Conservation (phyloP, 1,140 invertebrate species). For the Drosophila novamexicana region DNA sequence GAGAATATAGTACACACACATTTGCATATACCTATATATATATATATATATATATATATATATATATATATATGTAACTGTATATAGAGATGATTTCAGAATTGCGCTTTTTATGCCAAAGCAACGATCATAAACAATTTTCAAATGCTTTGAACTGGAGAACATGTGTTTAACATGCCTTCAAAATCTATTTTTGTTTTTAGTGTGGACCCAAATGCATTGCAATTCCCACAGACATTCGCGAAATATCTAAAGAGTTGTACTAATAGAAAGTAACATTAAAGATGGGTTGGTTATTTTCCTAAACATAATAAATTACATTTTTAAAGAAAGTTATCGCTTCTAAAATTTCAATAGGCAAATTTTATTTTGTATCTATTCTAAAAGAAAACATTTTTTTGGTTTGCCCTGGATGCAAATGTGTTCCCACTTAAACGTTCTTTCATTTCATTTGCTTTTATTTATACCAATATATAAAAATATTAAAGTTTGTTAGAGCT, state of each 20-base stretch:
- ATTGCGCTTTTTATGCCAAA: slow-evolving; percentile 1
- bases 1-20: background rate
- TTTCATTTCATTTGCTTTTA: no score
- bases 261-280: background rate
- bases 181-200: slow-evolving; percentile 3
- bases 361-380: no score
- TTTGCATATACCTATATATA: background rate
- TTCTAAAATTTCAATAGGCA: no score
- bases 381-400: no score
- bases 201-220: slow-evolving; percentile 10
- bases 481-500: no score
- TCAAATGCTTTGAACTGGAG: slow-evolving; percentile 8
- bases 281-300: no score
- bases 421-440: no score
- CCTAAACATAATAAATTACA: no score
- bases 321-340: no score
- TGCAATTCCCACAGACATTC: background rate
- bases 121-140: slow-evolving; percentile 16
- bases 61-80: background rate
- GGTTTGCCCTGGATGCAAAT: no score
- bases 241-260: background rate
- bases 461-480: no score
- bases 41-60: background rate
- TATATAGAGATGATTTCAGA: slow-evolving; percentile 49
- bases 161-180: slow-evolving; percentile 71